These are phyloP conservation scores for Malurus leucopterus DNA, from an alignment of 2,797 vertebrate genomes.

Conservation along the genomic window DNA sequence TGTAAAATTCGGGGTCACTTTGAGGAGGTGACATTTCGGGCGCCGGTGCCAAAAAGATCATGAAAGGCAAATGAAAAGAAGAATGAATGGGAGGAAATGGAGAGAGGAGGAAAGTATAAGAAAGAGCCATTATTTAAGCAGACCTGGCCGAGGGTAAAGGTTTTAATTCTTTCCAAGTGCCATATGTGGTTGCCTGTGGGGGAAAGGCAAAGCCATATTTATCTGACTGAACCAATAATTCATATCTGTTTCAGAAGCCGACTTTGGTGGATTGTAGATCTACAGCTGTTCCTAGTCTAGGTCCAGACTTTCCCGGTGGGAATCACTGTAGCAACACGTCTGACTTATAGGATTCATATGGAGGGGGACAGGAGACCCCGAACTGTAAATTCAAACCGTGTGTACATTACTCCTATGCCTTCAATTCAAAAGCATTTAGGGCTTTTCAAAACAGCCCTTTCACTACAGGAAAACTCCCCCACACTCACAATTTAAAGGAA, in stretches of 20 bases:
- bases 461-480: slow-evolving; percentile 47
- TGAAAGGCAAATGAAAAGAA: slow-evolving; percentile 55
- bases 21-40: slow-evolving; percentile 47
- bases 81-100: slow-evolving; percentile 62
- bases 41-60: slow-evolving; percentile 42
- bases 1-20: slow-evolving; percentile 53
- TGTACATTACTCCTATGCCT: slow-evolving; percentile 60
- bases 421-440: slow-evolving; percentile 68
- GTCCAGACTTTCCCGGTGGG: slow-evolving; percentile 68
- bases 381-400: slow-evolving; percentile 77
- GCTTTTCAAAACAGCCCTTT: slow-evolving; percentile 63
- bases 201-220: slow-evolving; percentile 58
- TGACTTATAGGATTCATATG: slow-evolving; percentile 73
- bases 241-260: slow-evolving; percentile 73
- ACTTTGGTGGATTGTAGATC: slow-evolving; percentile 63
- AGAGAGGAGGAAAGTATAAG: slow-evolving; percentile 43
- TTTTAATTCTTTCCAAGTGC: slow-evolving; percentile 72
- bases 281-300: slow-evolving; percentile 70
- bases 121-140: slow-evolving; percentile 64
- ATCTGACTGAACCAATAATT: slow-evolving; percentile 72
- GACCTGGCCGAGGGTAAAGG: slow-evolving; percentile 50
- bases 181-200: slow-evolving; percentile 61
- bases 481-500: slow-evolving; percentile 62
- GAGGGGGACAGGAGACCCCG: slow-evolving; percentile 61
- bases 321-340: slow-evolving; percentile 69